Evolutionary conservation across 2,888 invertebrate species (phyloP).

Genomic region (Zygogramma bicolorata): DNA sequence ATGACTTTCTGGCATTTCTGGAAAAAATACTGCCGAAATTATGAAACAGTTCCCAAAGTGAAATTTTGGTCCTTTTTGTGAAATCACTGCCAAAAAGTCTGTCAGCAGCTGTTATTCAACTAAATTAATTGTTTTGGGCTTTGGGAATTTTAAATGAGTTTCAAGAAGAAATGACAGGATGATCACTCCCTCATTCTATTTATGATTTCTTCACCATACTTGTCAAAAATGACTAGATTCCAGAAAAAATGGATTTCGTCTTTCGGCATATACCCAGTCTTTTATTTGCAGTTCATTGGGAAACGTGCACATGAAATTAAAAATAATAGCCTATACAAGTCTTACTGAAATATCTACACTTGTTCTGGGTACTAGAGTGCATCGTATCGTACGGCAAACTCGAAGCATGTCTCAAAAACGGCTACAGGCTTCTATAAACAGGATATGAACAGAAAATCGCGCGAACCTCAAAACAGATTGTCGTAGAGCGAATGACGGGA

Average conservation of each 20-base stretch:
- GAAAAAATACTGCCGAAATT: too few relatives aligned
- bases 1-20: too few relatives aligned
- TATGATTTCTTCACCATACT: too few relatives aligned
- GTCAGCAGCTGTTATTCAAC: too few relatives aligned
- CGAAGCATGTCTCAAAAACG: conserved; percentile 28
- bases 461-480: conserved; percentile 57
- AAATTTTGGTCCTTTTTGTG: too few relatives aligned
- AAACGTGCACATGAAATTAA: conserved; percentile 33
- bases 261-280: neutral
- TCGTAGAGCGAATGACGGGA: conserved; percentile 62
- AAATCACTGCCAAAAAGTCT: too few relatives aligned
- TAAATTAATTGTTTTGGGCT: too few relatives aligned
- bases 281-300: conserved; percentile 34
- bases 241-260: neutral
- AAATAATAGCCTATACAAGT: conserved; percentile 53
- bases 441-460: conserved; percentile 41
- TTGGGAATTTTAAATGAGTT: too few relatives aligned
- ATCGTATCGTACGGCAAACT: conserved; percentile 44
- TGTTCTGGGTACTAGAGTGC: conserved; percentile 25
- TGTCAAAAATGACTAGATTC: too few relatives aligned
- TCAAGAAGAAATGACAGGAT: too few relatives aligned
- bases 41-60: too few relatives aligned
- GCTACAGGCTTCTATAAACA: conserved; percentile 22
- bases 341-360: conserved; percentile 47
- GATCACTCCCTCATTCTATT: too few relatives aligned